phyloP scores from a whole-genome alignment of 2,113 vertebrate genomes.

The Chinchilla lanigera region DNA sequence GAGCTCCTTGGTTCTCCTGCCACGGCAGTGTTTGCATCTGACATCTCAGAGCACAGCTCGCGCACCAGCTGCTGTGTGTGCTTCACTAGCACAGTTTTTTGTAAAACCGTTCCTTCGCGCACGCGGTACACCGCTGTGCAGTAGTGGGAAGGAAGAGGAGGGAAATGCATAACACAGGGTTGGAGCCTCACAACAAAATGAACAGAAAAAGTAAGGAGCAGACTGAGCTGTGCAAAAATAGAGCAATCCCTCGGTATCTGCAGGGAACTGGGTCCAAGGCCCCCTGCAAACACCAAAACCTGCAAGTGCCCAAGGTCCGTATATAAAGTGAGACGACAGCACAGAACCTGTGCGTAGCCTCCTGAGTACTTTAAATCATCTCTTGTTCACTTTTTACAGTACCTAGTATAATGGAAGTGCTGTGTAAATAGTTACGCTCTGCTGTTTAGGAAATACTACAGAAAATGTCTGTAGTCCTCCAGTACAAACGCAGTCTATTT shows the following conservation, averaged over 20 bases:
- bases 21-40: neutral
- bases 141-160: neutral
- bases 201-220: neutral
- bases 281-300: too few species aligned
- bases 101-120: neutral
- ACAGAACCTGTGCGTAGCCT: too few species aligned
- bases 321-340: neutral
- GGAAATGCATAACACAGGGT: neutral
- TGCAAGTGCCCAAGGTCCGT: neutral
- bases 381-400: neutral
- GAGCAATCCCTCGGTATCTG: rapidly evolving
- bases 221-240: neutral
- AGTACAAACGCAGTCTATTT: neutral
- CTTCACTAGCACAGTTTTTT: neutral
- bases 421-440: neutral
- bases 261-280: neutral
- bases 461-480: neutral
- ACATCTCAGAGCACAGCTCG: neutral
- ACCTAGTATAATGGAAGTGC: neutral
- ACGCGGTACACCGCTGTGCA: rapidly evolving
- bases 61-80: neutral
- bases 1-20: neutral
- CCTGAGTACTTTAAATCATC: neutral
- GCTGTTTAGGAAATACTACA: neutral
- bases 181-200: neutral